These are phyloP conservation scores for Halisarca cf. caerulea DNA, from an alignment of 37 sponge, comb jelly and placozoan species.

Conservation along the genomic window DNA sequence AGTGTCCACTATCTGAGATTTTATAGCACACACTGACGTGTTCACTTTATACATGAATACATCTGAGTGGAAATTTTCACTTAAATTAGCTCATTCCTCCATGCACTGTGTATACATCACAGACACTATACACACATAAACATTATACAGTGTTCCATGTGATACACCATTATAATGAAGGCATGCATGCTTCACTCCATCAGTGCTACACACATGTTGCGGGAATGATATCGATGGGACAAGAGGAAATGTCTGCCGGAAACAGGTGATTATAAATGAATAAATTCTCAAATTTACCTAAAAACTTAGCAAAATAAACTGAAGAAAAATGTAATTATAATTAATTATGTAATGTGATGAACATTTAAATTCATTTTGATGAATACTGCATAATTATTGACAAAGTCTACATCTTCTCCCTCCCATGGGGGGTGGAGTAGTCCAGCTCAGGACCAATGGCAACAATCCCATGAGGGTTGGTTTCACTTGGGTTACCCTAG, in stretches of 20 bases:
- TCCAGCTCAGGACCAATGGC: slow-evolving; percentile 89
- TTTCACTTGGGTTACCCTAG: slow-evolving; percentile 55
- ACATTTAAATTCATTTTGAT: background rate
- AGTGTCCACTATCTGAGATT: too few species aligned
- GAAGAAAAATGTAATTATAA: background rate
- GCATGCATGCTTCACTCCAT: too few species aligned
- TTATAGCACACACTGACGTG: too few species aligned
- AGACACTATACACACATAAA: background rate
- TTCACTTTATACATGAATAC: too few species aligned
- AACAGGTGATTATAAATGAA: background rate
- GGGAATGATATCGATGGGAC: too few species aligned
- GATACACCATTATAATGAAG: too few species aligned
- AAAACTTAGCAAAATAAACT: background rate
- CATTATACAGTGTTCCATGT: background rate
- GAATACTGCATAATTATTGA: background rate
- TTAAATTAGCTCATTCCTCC: too few species aligned
- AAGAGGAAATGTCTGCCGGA: too few species aligned
- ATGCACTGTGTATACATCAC: too few species aligned
- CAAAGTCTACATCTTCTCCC: slow-evolving; percentile 59
- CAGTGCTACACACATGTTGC: too few species aligned
- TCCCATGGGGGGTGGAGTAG: slow-evolving; percentile 77
- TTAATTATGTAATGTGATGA: background rate
- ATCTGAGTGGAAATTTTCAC: too few species aligned
- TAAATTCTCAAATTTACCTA: background rate
- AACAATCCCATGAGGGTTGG: slow-evolving; percentile 86